A percentile compares a stretch with the other conserved stretches of the same genome.
Evolutionary conservation across 30 jellyfish, hydroid and myxozoan species (phyloP).

Genomic region (Hydractinia echinata): DNA sequence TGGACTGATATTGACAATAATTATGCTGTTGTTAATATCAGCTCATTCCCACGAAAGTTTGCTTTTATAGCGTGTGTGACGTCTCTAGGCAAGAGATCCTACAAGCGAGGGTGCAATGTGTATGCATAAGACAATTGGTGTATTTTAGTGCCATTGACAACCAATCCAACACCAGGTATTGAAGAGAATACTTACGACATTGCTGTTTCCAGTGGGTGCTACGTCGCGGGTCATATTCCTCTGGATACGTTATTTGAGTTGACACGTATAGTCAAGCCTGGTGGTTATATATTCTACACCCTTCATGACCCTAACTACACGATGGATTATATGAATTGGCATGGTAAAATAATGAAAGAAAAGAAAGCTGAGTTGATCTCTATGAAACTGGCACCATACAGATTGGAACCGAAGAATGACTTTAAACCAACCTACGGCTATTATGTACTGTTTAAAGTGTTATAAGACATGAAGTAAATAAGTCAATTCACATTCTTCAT

Average conservation of each 20-base stretch:
- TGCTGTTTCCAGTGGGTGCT: constrained; percentile 21
- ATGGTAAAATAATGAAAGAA: constrained; percentile 18
- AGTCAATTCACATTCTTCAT: too few species aligned
- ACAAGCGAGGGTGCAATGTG: too few species aligned
- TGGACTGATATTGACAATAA: too few species aligned
- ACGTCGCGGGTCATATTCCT: constrained; percentile 17
- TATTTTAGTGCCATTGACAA: constrained; percentile 19
- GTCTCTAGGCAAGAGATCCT: too few species aligned
- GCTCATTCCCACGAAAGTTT: too few species aligned
- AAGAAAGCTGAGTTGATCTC: constrained; percentile 21
- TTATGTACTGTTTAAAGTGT: neutral
- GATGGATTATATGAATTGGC: constrained; percentile 11
- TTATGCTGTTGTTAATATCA: too few species aligned
- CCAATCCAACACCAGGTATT: constrained; percentile 21
- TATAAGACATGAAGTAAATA: neutral
- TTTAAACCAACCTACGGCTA: constrained; percentile 1
- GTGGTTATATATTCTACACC: constrained; percentile 26
- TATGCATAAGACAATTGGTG: too few species aligned
- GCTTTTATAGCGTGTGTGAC: too few species aligned
- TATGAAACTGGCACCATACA: neutral
- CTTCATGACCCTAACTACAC: constrained; percentile 33
- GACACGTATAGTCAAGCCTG: constrained; percentile 35
- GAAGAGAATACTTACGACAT: constrained; percentile 24
- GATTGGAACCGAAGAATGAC: neutral
- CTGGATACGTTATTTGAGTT: constrained; percentile 6